Evolutionary conservation across 2,888 invertebrate species (phyloP), one percentile per base, ranked within the genome.

Genomic region (Tenthredo notha): DNA sequence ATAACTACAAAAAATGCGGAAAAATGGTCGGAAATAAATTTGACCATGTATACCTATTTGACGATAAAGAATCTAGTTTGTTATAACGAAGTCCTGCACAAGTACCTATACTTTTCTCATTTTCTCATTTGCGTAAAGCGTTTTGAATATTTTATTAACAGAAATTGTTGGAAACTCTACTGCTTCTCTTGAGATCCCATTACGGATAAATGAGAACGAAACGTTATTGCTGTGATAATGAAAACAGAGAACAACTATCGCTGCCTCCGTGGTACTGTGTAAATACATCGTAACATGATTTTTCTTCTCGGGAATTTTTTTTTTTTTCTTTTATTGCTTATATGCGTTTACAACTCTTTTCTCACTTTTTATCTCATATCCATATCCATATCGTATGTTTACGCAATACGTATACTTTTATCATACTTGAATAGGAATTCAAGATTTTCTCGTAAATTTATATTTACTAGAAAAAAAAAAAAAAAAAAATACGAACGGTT

Each of bases 91-190:
- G 29, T 4, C 67, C 67, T 33, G 12, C 29, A 3, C 21, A 29
- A 4, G n/a, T 18, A 47, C 47, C 12, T 21, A 25, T 10, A n/a
- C n/a, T n/a, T n/a, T n/a, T n/a, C n/a, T n/a, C n/a, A n/a, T 29
- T 33, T 5, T 67, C 67, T 54, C 18, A 54, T 54, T 54, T n/a
- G 7, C 54, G n/a, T n/a, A 74, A 74, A 74, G 21, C 74, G 21
- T 43, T 74, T 43, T 74, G 74, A 74, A 74, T 74, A 74, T 74
- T 74, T 74, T 74, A 74, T 74, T 74, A 74, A 74, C 74, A 43
- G 25, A 12, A 43, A 43, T 74, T 47, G 43, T 43, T 74, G 67
- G 67, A 18, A 61, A 67, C 33, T 33, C 33, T 67, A 0, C 15
- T 1, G 67, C 4, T 15, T 18, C 67, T 6, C 6, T 1, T 5